Conservation (phyloP, 1,140 invertebrate genomes). For the Drosophila navojoa region DNA sequence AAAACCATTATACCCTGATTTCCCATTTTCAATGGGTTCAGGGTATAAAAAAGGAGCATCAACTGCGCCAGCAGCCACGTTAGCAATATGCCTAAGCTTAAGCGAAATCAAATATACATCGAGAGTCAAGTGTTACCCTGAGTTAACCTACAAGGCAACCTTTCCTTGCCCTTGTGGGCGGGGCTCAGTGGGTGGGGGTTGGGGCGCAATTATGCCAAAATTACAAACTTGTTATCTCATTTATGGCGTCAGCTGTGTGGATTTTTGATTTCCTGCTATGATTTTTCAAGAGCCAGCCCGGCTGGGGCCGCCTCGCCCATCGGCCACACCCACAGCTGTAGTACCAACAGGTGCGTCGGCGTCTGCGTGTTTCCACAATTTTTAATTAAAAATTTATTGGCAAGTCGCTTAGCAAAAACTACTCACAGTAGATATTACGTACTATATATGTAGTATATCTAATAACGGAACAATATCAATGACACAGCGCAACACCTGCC, state of each 20-base stretch:
- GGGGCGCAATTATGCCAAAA: slow-evolving; percentile 68
- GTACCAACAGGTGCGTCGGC: slow-evolving; percentile 21
- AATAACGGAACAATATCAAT: slow-evolving; percentile 32
- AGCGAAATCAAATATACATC: slow-evolving; percentile 35
- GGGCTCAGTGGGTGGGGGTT: background rate
- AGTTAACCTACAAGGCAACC: slow-evolving; percentile 21
- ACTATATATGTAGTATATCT: background rate
- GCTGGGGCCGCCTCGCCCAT: no score
- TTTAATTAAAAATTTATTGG: slow-evolving; percentile 42
- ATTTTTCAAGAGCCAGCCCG: slow-evolving; percentile 28
- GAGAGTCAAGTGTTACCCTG: slow-evolving; percentile 1
- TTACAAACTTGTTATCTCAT: slow-evolving; percentile 81
- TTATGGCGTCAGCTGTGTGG: slow-evolving; percentile 72
- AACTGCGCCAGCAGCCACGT: slow-evolving; percentile 27
- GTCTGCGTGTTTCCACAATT: slow-evolving; percentile 28
- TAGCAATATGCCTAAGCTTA: background rate
- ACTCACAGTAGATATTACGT: slow-evolving; percentile 1
- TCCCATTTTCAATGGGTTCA: no score
- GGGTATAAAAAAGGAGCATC: slow-evolving; percentile 41
- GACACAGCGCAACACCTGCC: slow-evolving; percentile 12
- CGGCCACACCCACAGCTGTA: background rate
- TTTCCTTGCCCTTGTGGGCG: no score
- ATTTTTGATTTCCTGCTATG: slow-evolving; percentile 73
- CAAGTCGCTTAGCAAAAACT: slow-evolving; percentile 23
- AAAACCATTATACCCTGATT: no score